Evolutionary conservation across 2,888 invertebrate species (phyloP).

Genomic region (Megamerina dolium): DNA sequence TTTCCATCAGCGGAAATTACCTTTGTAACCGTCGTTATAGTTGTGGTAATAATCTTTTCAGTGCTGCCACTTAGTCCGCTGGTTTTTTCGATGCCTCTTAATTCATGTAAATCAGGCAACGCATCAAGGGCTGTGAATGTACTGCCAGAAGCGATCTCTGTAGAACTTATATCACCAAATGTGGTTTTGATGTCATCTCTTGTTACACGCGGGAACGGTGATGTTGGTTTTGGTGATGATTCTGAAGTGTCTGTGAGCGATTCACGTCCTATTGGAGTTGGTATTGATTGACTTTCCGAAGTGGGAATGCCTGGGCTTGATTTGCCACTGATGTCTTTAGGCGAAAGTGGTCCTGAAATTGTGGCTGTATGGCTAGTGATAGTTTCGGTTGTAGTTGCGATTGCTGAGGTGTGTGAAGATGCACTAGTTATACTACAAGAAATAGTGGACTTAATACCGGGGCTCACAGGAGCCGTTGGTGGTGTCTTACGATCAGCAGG

Average conservation of each 20-base stretch:
- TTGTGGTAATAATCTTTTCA: conserved; percentile 47
- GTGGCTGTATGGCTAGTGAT: conserved; percentile 25
- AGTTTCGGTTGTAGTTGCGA: conserved; percentile 42
- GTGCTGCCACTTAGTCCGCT: conserved; percentile 40
- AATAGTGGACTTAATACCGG: conserved; percentile 51
- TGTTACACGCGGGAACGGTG: conserved; percentile 45
- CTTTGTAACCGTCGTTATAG: conserved; percentile 47
- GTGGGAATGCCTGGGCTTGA: conserved; percentile 51
- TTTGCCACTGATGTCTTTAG: conserved; percentile 48
- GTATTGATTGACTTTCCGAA: conserved; percentile 55
- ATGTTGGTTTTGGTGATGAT: conserved; percentile 48
- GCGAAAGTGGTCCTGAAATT: conserved; percentile 48
- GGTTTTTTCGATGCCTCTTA: conserved; percentile 40
- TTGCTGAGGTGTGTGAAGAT: conserved; percentile 32
- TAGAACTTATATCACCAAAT: conserved; percentile 27
- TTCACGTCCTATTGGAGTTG: conserved; percentile 56
- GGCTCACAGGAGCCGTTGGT: conserved; percentile 65
- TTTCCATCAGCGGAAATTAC: conserved; percentile 47
- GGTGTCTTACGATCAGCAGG: conserved; percentile 53
- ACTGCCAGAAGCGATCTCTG: conserved; percentile 41
- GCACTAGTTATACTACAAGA: background rate
- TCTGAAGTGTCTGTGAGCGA: conserved; percentile 52
- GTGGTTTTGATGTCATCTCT: conserved; percentile 42
- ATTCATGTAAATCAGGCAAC: conserved; percentile 46
- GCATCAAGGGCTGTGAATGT: conserved; percentile 18